A percentile compares a stretch with the other conserved stretches of the same genome.
phyloP scores from a whole-genome alignment of 2,888 invertebrate genomes.

The Eucriotettix oculatus region DNA sequence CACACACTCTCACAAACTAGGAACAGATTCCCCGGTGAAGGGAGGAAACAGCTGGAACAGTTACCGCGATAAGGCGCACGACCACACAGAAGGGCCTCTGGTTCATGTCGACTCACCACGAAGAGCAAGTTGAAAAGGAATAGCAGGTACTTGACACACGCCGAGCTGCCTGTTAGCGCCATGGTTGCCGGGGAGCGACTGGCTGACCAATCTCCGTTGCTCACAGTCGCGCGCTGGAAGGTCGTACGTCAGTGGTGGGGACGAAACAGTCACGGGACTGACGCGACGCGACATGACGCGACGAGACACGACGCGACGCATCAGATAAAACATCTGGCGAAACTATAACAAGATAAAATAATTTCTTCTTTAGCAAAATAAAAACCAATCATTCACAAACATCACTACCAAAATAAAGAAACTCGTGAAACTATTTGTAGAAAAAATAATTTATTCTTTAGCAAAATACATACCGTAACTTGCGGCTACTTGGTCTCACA shows the following conservation, averaged over 20 bases:
- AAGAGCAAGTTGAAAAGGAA: conserved; percentile 56
- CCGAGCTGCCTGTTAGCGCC: conserved; percentile 25
- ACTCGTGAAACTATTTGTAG: no score
- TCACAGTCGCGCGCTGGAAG: not conserved
- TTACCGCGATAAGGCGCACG: not conserved
- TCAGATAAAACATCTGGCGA: no score
- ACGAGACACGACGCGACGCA: not conserved
- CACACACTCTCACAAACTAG: no score
- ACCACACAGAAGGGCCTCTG: not conserved
- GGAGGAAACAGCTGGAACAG: not conserved
- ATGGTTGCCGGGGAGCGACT: conserved; percentile 1
- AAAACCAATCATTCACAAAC: no score
- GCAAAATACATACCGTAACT: no score
- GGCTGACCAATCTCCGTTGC: not conserved
- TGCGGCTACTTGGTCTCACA: no score
- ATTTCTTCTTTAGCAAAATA: no score
- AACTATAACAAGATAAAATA: no score
- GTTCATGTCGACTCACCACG: conserved; percentile 42
- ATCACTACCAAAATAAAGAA: no score
- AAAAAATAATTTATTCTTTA: no score
- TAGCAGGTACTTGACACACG: conserved; percentile 51
- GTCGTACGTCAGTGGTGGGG: not conserved
- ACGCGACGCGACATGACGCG: not conserved
- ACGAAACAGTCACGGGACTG: not conserved
- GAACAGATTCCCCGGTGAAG: no score